These are phyloP conservation scores for Pseudomyrmex concolor DNA, from an alignment of 1,140 invertebrate genomes.

Conservation along the genomic window DNA sequence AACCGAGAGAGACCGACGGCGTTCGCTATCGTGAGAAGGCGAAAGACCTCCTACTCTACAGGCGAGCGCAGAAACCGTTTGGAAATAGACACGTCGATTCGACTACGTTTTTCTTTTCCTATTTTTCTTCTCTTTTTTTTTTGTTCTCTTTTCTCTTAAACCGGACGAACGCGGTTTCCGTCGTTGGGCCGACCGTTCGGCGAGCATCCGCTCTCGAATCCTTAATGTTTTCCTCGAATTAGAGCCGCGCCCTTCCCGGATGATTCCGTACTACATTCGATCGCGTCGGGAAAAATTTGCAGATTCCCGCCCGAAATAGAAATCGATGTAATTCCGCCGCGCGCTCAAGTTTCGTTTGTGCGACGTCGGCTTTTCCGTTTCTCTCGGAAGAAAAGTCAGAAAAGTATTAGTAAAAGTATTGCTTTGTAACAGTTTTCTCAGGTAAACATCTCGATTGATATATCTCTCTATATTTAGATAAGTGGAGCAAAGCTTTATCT, in stretches of 20 bases:
- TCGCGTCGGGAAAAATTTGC: conserved; percentile 6
- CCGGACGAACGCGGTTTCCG: conserved; percentile 30
- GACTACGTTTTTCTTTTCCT: conserved; percentile 14
- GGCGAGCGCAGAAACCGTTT: conserved; percentile 60
- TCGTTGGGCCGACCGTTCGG: conserved; percentile 12
- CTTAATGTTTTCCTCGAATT: neutral
- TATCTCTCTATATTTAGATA: neutral
- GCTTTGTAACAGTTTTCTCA: neutral
- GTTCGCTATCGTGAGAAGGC: conserved; percentile 69
- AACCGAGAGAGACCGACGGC: conserved; percentile 56
- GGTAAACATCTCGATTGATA: conserved; percentile 15
- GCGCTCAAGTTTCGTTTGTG: neutral
- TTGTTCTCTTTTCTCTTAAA: conserved; percentile 19
- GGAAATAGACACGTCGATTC: conserved; percentile 58
- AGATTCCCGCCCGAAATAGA: neutral
- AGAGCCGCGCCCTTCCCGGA: neutral
- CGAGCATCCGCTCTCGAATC: conserved; percentile 3
- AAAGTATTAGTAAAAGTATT: neutral
- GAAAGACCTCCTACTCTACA: conserved; percentile 66
- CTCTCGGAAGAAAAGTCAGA: neutral
- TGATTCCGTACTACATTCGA: neutral
- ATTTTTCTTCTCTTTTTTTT: neutral
- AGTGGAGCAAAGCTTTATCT: conserved; percentile 23
- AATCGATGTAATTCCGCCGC: neutral
- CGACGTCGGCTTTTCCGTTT: neutral